These are phyloP conservation scores for Drosophila dives DNA, from an alignment of 2,888 invertebrate genomes.

Conservation along the genomic window DNA sequence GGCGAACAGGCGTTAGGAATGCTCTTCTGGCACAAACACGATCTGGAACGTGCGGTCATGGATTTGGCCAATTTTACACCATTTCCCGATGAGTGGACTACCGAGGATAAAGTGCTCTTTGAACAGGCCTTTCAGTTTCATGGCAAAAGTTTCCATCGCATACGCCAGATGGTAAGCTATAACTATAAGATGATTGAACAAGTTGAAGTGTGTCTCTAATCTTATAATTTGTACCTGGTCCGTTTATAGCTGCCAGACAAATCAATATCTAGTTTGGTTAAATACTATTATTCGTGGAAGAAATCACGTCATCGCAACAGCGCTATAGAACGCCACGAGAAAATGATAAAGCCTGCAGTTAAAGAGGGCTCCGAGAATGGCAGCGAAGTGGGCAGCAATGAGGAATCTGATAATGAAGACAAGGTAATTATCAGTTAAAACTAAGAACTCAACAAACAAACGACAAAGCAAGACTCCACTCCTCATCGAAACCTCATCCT, in stretches of 20 bases:
- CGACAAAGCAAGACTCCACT: slow-evolving; percentile 50
- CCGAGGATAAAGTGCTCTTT: slow-evolving; percentile 98
- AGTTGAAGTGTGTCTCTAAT: neutral
- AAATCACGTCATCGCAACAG: slow-evolving; percentile 96
- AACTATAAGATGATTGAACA: neutral
- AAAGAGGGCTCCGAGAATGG: slow-evolving; percentile 91
- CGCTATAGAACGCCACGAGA: slow-evolving; percentile 94
- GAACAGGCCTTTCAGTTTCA: slow-evolving; percentile 99
- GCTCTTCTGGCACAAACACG: slow-evolving; percentile 99
- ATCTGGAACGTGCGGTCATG: slow-evolving; percentile 94
- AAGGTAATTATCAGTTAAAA: slow-evolving; percentile 88
- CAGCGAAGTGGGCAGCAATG: slow-evolving; percentile 93
- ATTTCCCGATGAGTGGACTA: slow-evolving; percentile 99
- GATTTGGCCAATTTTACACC: slow-evolving; percentile 98
- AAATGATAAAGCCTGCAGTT: slow-evolving; percentile 83
- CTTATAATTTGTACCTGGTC: neutral
- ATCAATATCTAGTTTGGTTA: slow-evolving; percentile 97
- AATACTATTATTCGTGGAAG: slow-evolving; percentile 99
- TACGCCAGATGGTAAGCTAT: slow-evolving; percentile 95
- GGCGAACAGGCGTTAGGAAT: slow-evolving; percentile 98
- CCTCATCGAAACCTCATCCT: slow-evolving; percentile 31
- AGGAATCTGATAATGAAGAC: slow-evolving; percentile 95
- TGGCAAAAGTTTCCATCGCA: slow-evolving; percentile 98
- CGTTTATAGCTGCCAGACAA: slow-evolving; percentile 94
- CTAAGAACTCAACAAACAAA: slow-evolving; percentile 31